A percentile compares a stretch with the other conserved stretches of the same genome.
These are phyloP conservation scores for Actenoides hombroni DNA, from an alignment of 2,113 vertebrate genomes.

Conservation along the genomic window DNA sequence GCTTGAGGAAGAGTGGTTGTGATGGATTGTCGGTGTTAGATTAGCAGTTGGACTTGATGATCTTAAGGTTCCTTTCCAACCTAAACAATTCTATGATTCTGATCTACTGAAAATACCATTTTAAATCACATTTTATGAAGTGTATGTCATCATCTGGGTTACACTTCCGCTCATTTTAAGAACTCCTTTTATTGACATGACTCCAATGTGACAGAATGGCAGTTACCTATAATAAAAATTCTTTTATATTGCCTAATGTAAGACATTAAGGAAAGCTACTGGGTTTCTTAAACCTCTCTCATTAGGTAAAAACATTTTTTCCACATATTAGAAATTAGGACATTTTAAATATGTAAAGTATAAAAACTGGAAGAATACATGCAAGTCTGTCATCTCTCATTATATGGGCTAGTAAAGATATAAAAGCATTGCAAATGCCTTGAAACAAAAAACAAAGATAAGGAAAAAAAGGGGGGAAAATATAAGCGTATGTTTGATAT, in stretches of 20 bases:
- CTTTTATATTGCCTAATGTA: neutral
- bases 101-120: conserved; percentile 13
- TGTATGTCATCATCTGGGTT: neutral
- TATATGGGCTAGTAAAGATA: neutral
- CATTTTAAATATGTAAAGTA: neutral
- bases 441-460: neutral
- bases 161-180: neutral
- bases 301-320: neutral
- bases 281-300: neutral
- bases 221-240: neutral
- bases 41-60: accelerated
- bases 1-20: too few relatives aligned
- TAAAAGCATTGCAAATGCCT: neutral
- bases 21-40: neutral
- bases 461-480: neutral
- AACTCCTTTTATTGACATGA: neutral
- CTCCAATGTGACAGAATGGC: neutral
- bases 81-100: neutral
- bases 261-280: neutral
- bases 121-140: conserved; percentile 5
- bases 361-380: neutral
- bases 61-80: neutral
- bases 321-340: neutral
- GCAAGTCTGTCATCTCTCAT: neutral
- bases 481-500: neutral